Percentiles rank a stretch among this genome's conserved stretches.
These are phyloP conservation scores for Alentia gelatinosa DNA, from an alignment of 2,888 invertebrate species.

Conservation along the genomic window DNA sequence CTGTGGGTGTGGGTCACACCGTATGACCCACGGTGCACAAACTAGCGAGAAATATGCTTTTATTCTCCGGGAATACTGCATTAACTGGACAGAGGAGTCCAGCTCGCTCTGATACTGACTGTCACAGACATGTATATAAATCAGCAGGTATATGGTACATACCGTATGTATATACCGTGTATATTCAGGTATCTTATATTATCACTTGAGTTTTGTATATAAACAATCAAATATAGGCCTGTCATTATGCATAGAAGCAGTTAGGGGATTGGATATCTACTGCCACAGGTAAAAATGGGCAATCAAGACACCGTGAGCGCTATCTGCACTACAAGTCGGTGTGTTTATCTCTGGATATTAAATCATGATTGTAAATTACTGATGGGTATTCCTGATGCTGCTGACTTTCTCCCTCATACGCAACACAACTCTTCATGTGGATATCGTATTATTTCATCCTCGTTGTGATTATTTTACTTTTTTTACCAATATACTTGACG, in stretches of 20 bases:
- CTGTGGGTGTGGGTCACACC: not conserved
- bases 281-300: not conserved
- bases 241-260: not conserved
- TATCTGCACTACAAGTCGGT: too few relatives aligned
- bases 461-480: too few relatives aligned
- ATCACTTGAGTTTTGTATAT: constrained; percentile 23
- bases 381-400: too few relatives aligned
- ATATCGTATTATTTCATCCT: too few relatives aligned
- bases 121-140: not conserved
- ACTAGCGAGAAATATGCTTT: not conserved
- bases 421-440: too few relatives aligned
- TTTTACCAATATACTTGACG: too few relatives aligned
- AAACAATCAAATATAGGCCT: constrained; percentile 8
- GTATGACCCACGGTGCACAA: not conserved
- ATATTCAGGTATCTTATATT: constrained; percentile 41
- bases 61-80: not conserved
- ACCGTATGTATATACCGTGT: constrained; percentile 1
- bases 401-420: not conserved
- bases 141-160: constrained; percentile 4
- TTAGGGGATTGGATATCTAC: not conserved
- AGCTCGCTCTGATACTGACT: not conserved
- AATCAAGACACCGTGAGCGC: not conserved
- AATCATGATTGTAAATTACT: not conserved
- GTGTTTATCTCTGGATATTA: not conserved
- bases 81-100: not conserved